Percentiles rank a stretch among this genome's conserved stretches.
Conservation (phyloP, 2,888 invertebrate genomes). For the Toxonevra muliebris region DNA sequence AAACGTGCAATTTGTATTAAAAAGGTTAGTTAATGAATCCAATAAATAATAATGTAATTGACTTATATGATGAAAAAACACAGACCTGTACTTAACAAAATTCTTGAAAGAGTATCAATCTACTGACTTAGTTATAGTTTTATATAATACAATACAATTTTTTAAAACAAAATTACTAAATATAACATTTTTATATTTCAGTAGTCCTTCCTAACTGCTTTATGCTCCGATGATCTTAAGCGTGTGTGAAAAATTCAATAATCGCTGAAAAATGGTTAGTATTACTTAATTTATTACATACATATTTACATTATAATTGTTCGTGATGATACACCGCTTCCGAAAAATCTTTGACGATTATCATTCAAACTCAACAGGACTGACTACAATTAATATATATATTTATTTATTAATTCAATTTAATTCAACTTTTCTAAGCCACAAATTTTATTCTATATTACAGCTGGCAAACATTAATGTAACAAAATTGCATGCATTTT, state of each 20-base stretch:
- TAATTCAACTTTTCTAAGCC: not conserved
- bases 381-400: not conserved
- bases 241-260: no score
- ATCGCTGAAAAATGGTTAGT: constrained; percentile 23
- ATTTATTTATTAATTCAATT: not conserved
- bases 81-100: constrained; percentile 42
- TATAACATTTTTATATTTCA: not conserved
- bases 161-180: not conserved
- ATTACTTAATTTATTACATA: not conserved
- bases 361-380: constrained; percentile 35
- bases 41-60: no score
- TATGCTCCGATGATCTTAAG: not conserved
- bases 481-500: no score
- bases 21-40: no score
- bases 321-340: constrained; percentile 26
- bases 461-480: not conserved
- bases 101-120: constrained; percentile 36
- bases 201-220: not conserved
- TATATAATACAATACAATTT: not conserved
- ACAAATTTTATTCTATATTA: not conserved
- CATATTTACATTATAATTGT: not conserved
- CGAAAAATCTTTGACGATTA: constrained; percentile 27
- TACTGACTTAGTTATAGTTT: constrained; percentile 26
- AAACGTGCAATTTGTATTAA: no score
- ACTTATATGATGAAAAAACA: constrained; percentile 34